Evolutionary conservation across 2,113 vertebrate species (phyloP).

Genomic region (Sorex araneus): DNA sequence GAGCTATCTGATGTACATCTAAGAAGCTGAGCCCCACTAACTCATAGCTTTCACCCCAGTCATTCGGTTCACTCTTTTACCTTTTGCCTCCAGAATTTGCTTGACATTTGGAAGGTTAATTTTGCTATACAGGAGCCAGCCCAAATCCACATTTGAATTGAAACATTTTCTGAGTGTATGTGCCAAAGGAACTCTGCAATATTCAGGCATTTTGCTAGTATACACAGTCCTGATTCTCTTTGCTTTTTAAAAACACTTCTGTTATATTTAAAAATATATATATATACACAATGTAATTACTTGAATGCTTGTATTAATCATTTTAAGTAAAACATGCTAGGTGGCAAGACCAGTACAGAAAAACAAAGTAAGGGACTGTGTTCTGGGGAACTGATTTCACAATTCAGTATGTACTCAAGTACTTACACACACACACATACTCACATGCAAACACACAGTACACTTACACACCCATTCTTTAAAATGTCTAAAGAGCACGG

Average conservation of each 20-base stretch:
- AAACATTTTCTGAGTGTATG: neutral
- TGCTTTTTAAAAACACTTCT: neutral
- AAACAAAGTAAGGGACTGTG: neutral
- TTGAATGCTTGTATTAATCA: neutral
- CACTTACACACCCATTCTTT: accelerated
- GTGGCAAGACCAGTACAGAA: neutral
- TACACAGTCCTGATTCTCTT: neutral
- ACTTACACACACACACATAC: neutral
- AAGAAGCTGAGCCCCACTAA: neutral
- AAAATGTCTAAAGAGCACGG: neutral
- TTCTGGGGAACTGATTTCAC: neutral
- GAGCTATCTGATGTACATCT: neutral
- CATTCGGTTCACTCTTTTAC: neutral
- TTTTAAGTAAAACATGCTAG: slow-evolving; percentile 5
- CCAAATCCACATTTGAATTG: accelerated
- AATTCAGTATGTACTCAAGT: no score
- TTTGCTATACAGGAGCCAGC: neutral
- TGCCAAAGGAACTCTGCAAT: neutral
- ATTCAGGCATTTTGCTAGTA: neutral
- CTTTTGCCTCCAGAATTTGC: neutral
- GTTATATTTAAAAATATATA: no score
- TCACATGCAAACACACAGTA: neutral
- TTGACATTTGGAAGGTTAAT: neutral
- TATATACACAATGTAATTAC: neutral
- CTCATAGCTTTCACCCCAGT: neutral